Conservation (phyloP, 1,140 invertebrate genomes). For the Helicoverpa zea region DNA sequence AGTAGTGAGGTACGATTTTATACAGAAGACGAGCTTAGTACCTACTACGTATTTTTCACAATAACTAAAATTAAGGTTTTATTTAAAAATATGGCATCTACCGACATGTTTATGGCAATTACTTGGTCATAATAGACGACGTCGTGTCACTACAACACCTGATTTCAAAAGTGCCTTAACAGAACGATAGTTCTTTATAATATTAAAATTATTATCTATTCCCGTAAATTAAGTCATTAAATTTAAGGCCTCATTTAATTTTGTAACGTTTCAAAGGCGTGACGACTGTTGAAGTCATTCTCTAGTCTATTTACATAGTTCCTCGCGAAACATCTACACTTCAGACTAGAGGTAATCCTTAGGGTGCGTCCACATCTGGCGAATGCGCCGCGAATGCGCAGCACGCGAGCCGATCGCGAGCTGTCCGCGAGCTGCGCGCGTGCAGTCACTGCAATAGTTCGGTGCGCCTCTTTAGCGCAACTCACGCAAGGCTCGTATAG, state of each 20-base stretch:
- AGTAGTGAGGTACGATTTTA: conserved; percentile 71
- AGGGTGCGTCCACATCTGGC: too few species aligned
- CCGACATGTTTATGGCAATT: conserved; percentile 77
- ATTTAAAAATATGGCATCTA: conserved; percentile 80
- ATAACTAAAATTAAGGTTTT: conserved; percentile 62
- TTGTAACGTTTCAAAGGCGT: conserved; percentile 18
- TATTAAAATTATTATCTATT: conserved; percentile 23
- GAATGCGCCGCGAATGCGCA: too few species aligned
- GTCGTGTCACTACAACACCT: conserved; percentile 18
- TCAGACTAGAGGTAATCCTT: conserved; percentile 41
- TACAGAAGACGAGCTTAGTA: conserved; percentile 64
- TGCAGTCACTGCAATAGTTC: too few species aligned
- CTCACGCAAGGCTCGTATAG: too few species aligned
- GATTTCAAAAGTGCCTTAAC: conserved; percentile 11
- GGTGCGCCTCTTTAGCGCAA: too few species aligned
- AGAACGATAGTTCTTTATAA: conserved; percentile 19
- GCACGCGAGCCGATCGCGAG: too few species aligned
- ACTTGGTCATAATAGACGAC: conserved; percentile 47
- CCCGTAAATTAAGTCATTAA: conserved; percentile 28
- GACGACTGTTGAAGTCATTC: conserved; percentile 8
- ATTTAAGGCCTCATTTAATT: conserved; percentile 43
- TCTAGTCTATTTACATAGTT: conserved; percentile 34
- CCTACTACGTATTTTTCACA: conserved; percentile 57
- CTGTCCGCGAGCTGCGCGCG: too few species aligned
- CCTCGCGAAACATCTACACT: conserved; percentile 32